These are phyloP conservation scores for Halocynthia roretzi DNA, from an alignment of 23 tunicate genomes.

Conservation along the genomic window DNA sequence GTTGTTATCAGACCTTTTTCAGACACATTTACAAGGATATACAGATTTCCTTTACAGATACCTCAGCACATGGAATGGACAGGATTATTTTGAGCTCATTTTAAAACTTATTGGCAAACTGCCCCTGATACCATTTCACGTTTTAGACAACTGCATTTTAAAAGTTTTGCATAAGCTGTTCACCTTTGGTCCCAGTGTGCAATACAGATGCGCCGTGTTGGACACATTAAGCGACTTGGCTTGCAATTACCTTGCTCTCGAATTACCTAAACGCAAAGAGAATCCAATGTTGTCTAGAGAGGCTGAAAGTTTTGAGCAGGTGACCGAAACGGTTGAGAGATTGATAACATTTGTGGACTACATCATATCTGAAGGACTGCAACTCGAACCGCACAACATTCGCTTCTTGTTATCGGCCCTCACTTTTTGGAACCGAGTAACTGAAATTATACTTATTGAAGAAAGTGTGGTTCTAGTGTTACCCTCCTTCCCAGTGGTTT, in stretches of 20 bases:
- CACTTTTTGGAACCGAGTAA: background rate
- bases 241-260: constrained; percentile 14
- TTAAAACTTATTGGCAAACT: constrained; percentile 15
- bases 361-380: background rate
- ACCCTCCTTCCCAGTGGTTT: constrained; percentile 4
- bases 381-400: background rate
- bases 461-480: background rate
- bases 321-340: background rate
- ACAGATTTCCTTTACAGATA: constrained; percentile 2
- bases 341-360: background rate
- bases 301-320: background rate
- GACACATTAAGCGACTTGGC: constrained; percentile 5
- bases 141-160: background rate
- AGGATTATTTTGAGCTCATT: background rate
- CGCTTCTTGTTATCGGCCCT: background rate
- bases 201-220: background rate
- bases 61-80: constrained; percentile 13
- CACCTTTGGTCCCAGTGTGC: background rate
- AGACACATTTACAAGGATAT: background rate
- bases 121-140: constrained; percentile 1
- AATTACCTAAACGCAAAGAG: background rate
- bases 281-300: background rate
- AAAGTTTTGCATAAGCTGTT: background rate
- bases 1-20: background rate
- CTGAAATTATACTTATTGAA: background rate